Evolutionary conservation across 1,140 invertebrate species (phyloP), one percentile per base, ranked within the genome.

Genomic region (Bombus vancouverensis): DNA sequence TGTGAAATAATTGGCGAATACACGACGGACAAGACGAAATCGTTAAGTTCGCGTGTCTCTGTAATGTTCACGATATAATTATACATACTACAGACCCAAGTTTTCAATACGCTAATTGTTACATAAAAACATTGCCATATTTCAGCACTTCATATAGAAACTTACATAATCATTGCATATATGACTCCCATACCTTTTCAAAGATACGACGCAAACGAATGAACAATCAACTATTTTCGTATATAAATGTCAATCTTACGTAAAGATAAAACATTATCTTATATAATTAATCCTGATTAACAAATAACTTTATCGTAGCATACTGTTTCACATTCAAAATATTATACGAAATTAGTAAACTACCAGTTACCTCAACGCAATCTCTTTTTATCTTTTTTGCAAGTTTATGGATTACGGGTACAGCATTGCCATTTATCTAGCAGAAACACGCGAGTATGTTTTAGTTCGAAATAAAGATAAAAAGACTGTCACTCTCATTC

Each of bases 101-200:
- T 79, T 87, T 89, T 85, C 71, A 86, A 82, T 80, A 73, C 59
- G 18, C 39, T 87, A 79, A 86, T 83, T 18, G 62, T 88, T 90
- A 90, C 68, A 72, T 47, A 90, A 88, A 90, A 90, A 90, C 37
- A 44, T 44, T 91, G 81, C 34, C 34, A 85, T 59, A 62, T 74
- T 90, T 53, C 70, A 70, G 59, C 28, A 47, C 73, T 44, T 81
- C 57, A 73, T 65, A 80, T 77, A 83, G 73, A 88, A 89, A 90
- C 65, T 81, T 87, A 87, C 83, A 62, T 74, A 81, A 89, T 87
- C 57, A 70, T 76, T 83, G 57, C 71, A 79, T 76, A 59, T 59
- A 71, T 66, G 53, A 62, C 22, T 83, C 15, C 39, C 22, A 53
- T 75, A 28, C 44, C 3, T 59, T 37, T 25, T 42, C 39, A 83